Evolutionary conservation across 2,797 vertebrate genomes (phyloP).

Genomic region (Falco novaeseelandiae): DNA sequence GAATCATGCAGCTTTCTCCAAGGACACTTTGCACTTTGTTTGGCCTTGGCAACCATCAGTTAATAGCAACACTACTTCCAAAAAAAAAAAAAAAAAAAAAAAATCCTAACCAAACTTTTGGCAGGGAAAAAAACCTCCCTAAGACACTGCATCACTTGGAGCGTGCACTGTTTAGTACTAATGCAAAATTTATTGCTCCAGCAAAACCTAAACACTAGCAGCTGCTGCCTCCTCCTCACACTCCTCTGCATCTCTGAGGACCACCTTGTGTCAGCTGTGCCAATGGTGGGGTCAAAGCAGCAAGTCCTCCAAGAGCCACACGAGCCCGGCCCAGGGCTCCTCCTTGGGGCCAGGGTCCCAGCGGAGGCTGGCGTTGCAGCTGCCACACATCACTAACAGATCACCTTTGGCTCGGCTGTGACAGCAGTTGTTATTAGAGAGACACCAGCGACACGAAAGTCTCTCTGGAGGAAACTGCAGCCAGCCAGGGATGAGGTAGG

Average conservation of each 20-base stretch:
- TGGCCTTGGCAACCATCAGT: slow-evolving; percentile 48
- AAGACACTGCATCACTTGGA: slow-evolving; percentile 47
- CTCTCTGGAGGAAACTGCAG: neutral
- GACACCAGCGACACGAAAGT: neutral
- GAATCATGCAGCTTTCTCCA: slow-evolving; percentile 26
- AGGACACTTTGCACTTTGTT: slow-evolving; percentile 48
- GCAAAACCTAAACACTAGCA: slow-evolving; percentile 10
- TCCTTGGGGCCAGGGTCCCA: neutral
- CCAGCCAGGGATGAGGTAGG: neutral
- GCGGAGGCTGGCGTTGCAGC: neutral
- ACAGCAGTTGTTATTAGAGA: neutral
- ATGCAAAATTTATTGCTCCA: slow-evolving; percentile 8
- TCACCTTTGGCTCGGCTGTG: neutral
- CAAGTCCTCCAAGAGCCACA: fast-evolving
- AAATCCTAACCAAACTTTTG: slow-evolving; percentile 45
- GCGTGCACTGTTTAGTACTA: neutral
- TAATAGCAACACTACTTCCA: slow-evolving; percentile 13
- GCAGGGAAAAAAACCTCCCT: neutral
- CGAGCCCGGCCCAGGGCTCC: neutral
- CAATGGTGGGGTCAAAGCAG: neutral
- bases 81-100: slow-evolving; percentile 17
- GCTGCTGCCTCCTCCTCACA: slow-evolving; percentile 38
- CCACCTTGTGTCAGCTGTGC: neutral
- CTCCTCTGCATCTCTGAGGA: slow-evolving; percentile 19
- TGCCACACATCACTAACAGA: neutral